Evolutionary conservation across 2,797 vertebrate species (phyloP), one percentile per base, ranked within the genome.

Genomic region (Enteromius treurensis): DNA sequence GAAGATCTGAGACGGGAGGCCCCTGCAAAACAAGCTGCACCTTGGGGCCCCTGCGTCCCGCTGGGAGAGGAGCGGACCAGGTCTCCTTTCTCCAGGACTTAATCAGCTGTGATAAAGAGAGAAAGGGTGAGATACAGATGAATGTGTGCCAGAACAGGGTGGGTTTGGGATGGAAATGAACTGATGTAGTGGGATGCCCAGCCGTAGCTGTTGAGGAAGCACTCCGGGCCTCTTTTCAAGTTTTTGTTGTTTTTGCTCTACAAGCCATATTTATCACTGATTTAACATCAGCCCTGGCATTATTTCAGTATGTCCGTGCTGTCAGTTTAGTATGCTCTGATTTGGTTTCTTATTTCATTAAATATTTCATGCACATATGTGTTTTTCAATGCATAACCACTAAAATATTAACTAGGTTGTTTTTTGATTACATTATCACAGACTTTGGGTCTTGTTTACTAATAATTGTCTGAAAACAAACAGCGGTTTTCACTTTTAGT

Each of bases 1-100:
- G 93, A 99, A 95, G 92, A 95, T 97, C 93, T 99, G 93, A 96
- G 70, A 17, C 5, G 58, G 81, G 47, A 21, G 64, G n/a, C 37
- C 65, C 26, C 45, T 23, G 58, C n/a, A 62, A 55, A 42, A 75
- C 67, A 53, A 84, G 81, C 73, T 15, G 60, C 68, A 55, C 64
- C 40, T 75, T 34, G 86, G 77, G 68, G 42, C 51, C 34, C 60
- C 45, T 51, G 34, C 45, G 17, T 67, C 42, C 67, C 53, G 40
- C 77, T 37, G 45, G 51, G 65, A 65, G 68, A 55, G 26, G 21
- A 47, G 68, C 13, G 45, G 42, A 29, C 60, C 53, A 78, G 45
- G 62, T 32, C 69, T 79, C 29, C 70, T 81, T 79, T 45, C 70
- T 70, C 53, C 79, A 77, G 76, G 84, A 85, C 79, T 85, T 76